Evolutionary conservation across 1,140 invertebrate species (phyloP).

Genomic region (Drepana arcuata): DNA sequence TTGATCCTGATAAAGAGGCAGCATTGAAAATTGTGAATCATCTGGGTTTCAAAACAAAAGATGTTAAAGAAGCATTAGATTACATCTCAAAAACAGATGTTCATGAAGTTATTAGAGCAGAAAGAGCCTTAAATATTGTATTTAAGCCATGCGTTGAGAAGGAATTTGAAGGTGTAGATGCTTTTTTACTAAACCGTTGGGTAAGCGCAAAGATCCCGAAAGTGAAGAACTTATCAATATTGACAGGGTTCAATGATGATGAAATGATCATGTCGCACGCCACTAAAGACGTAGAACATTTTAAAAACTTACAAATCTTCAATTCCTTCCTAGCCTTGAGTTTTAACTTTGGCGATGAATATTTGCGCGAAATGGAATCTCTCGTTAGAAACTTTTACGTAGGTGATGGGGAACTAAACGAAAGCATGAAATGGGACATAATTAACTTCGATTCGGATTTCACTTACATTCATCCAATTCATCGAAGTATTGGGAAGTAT

Average conservation of each 20-base stretch:
- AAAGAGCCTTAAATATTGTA: background rate
- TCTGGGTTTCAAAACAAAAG: slow-evolving; percentile 11
- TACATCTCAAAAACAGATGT: slow-evolving; percentile 10
- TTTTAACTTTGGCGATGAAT: slow-evolving; percentile 15
- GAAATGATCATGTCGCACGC: slow-evolving; percentile 11
- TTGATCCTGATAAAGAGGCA: slow-evolving; percentile 11
- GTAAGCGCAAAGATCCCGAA: slow-evolving; percentile 18
- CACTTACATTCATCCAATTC: slow-evolving; percentile 22
- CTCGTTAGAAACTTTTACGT: slow-evolving; percentile 19
- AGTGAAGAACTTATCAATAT: slow-evolving; percentile 21
- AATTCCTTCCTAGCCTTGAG: slow-evolving; percentile 10
- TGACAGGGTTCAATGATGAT: slow-evolving; percentile 22
- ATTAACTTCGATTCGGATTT: slow-evolving; percentile 25
- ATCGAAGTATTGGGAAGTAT: slow-evolving; percentile 19
- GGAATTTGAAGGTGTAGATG: slow-evolving; percentile 12
- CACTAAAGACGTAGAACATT: slow-evolving; percentile 9
- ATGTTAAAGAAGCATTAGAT: slow-evolving; percentile 12
- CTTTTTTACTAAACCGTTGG: slow-evolving; percentile 21
- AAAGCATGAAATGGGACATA: slow-evolving; percentile 11
- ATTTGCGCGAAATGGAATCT: background rate
- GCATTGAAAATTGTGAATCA: slow-evolving; percentile 15
- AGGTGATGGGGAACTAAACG: slow-evolving; percentile 18
- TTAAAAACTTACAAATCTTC: slow-evolving; percentile 14
- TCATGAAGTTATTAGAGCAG: slow-evolving; percentile 7
- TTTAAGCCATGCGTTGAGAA: slow-evolving; percentile 24